Base-by-base conservation (phyloP, 2,797 vertebrate species). In the Sebastes hopkinsi region DNA sequence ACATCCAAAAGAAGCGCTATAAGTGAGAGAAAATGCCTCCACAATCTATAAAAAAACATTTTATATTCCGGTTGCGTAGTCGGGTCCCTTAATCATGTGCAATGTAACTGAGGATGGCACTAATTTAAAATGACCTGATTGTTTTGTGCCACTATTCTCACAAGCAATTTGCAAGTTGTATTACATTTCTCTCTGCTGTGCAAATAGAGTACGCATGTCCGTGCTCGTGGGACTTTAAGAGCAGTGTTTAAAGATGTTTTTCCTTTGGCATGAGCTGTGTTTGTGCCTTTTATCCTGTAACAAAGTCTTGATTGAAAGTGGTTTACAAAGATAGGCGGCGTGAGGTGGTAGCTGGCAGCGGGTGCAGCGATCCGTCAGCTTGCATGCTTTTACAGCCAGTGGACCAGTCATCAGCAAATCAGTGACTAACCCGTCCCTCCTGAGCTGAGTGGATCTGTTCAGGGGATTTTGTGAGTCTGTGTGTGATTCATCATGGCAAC, bases 111-210 rank as follows among this genome's bases (percentile, higher is more conserved):
- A 61, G 72, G 68, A 79, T n/a, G 59, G 55, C 59, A 27, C 54
- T 23, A 66, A 77, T 82, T 88, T 70, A 11, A 79, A 83, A 75
- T 74, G 12, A 64, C 58, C 60, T 74, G 67, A 79, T 78, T 88
- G 78, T 84, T 81, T 81, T 81, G 71, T 76, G 81, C 64, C 62
- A 29, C 65, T 75, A 71, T 82, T 80, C 81, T 86, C 86, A 69
- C 23, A 80, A 18, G 71, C 62, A 76, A 85, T 73, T 87, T 88
- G 73, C 78, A 75, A 67, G 79, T 81, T 72, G 54, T 67, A 62
- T 73, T 79, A 64, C 74, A 80, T 82, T 82, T 76, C 8, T 75
- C 71, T 85, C 60, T 32, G 46, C 58, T 75, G 69, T 58, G 56
- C 58, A 72, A 65, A 84, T 34, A n/a, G 8, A 52, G 50, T 20